Conservation (phyloP, 2,113 vertebrate species). For the Phocoena phocoena region DNA sequence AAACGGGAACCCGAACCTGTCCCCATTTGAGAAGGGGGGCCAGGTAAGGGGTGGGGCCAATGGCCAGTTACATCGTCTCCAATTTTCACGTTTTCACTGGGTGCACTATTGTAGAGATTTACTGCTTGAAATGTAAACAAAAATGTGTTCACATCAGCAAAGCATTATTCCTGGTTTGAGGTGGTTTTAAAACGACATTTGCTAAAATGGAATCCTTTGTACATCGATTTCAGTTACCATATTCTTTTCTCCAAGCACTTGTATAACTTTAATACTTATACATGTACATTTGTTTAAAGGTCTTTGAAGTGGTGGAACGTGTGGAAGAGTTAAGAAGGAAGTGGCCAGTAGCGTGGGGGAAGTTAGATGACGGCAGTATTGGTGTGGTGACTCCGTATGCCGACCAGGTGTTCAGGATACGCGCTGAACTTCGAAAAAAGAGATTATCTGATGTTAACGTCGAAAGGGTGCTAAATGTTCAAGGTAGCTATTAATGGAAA, state of each 20-base stretch:
- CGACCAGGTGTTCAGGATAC: constrained; percentile 98
- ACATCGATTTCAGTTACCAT: not conserved
- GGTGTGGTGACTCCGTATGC: constrained; percentile 98
- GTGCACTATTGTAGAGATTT: not conserved
- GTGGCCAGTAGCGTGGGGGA: constrained; percentile 99
- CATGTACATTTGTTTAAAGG: constrained; percentile 84
- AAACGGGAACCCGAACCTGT: not conserved
- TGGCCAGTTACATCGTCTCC: not conserved
- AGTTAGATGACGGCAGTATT: constrained; percentile 97
- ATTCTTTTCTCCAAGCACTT: not conserved
- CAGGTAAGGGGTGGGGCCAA: not conserved
- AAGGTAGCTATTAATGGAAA: constrained; percentile 88
- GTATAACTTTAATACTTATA: not conserved
- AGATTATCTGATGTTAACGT: constrained; percentile 98
- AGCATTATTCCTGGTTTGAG: not conserved
- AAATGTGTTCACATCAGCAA: not conserved
- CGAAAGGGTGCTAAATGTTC: constrained; percentile 97
- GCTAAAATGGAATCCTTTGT: not conserved
- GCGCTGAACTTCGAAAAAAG: constrained; percentile 97
- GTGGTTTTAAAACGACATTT: not conserved
- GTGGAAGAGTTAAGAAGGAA: constrained; percentile 97
- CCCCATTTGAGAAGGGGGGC: not conserved
- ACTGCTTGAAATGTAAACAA: not conserved
- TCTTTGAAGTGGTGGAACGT: constrained; percentile 98
- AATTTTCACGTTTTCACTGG: not conserved